Base-by-base conservation (phyloP, 2,888 invertebrate genomes). In the Cheiracanthium punctorium region DNA sequence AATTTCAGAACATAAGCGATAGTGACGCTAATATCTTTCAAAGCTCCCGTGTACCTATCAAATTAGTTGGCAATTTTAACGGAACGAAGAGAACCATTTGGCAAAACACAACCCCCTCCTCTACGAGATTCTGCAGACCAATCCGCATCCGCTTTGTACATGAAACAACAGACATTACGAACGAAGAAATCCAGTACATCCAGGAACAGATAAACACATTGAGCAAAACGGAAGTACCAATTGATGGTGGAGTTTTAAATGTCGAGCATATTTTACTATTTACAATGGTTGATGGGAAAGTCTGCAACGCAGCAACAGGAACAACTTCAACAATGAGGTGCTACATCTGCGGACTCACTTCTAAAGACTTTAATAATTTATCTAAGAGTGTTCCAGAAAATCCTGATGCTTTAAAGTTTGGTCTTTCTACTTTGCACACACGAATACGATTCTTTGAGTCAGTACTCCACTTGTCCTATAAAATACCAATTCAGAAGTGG, bases 231-330 rank as follows among this genome's bases (percentile, higher is more conserved):
- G 4, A 76, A 37, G 17, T 76, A 14, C 10, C 29, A 17, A 43
- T 20, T 17, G 20, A 37, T n/a, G 29, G 20, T 41, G 20, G 20
- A 41, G 33, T 8, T 17, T 10, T 65, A 10, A 28, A 7, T 8
- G 28, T 76, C 12, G 67, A 65, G 41, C 76, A 76, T 29, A 37
- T 28, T 12, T 24, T 76, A 67, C 24, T 67, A 7, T 43, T 76
- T 14, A 76, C 76, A 17, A 76, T 76, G 76, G 43, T 76, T 41
- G 84, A 82, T 67, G 82, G 48, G 0, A 82, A 82, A 20, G 58
- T 82, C 0, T 75, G 75, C 33, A 74, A 76, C 33, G 82, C 76
- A 12, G 70, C 76, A 32, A 74, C 82, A 14, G 24, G 58, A 0
- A 75, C 70, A 24, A 75, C 69, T 4, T 82, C 76, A 0, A 73